Percentiles rank a stretch among this genome's conserved stretches.
These are phyloP conservation scores for Austrolebias charrua DNA, from an alignment of 2,797 vertebrate species.

Conservation along the genomic window DNA sequence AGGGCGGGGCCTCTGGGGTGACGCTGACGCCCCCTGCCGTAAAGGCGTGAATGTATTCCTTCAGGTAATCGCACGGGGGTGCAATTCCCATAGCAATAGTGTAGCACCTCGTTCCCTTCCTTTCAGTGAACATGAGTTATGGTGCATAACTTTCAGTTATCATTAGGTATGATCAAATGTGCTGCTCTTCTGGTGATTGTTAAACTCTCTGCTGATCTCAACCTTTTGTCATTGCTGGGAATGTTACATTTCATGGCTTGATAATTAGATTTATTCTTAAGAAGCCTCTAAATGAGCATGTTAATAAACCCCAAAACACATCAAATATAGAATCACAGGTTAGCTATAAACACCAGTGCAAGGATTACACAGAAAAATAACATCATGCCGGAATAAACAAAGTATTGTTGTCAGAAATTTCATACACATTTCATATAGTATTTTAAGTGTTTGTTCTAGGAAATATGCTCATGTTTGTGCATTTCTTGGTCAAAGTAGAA, in stretches of 20 bases:
- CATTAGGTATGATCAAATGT: constrained; percentile 42
- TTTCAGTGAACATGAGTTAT: too few species aligned
- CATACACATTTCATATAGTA: neutral
- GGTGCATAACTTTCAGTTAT: too few species aligned
- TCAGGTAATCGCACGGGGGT: too few species aligned
- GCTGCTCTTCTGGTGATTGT: constrained; percentile 41
- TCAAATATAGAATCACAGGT: neutral
- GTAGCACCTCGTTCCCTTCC: too few species aligned
- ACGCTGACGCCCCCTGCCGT: too few species aligned
- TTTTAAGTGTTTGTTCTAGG: neutral
- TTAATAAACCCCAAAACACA: constrained; percentile 19
- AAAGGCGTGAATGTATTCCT: too few species aligned
- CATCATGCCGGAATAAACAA: neutral
- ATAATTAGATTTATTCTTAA: constrained; percentile 37
- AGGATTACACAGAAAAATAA: neutral
- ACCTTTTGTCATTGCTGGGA: constrained; percentile 27
- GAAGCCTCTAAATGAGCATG: constrained; percentile 16
- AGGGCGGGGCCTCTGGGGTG: too few species aligned
- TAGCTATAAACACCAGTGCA: constrained; percentile 1
- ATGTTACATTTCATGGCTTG: constrained; percentile 38
- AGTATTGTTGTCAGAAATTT: neutral
- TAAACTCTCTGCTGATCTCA: constrained; percentile 41
- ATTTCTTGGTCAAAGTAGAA: neutral
- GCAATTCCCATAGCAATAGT: too few species aligned
- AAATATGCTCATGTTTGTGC: too few species aligned